Conservation (phyloP, 2,888 invertebrate species). For the Acleris literana region DNA sequence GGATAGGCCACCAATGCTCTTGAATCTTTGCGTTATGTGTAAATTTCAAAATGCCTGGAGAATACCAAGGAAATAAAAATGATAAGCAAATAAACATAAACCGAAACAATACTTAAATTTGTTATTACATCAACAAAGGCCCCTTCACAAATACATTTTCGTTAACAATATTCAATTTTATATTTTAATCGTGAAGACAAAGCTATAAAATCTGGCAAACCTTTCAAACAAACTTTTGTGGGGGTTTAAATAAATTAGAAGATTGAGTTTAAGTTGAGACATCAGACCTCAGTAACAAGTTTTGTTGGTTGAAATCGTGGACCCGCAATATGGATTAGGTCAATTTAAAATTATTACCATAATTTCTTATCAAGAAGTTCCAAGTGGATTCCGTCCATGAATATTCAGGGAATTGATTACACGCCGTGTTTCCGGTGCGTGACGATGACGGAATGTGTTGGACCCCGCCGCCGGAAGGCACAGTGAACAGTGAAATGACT, state of each 20-base stretch:
- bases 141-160: conserved; percentile 7
- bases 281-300: conserved; percentile 60
- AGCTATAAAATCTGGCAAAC: conserved; percentile 53
- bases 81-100: background rate
- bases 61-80: background rate
- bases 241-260: conserved; percentile 66
- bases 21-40: too few species aligned
- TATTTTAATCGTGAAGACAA: conserved; percentile 38
- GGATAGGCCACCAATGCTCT: too few species aligned
- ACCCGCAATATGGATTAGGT: conserved; percentile 71
- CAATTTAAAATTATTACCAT: conserved; percentile 76
- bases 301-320: conserved; percentile 56
- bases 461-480: conserved; percentile 3
- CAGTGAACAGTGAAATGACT: conserved; percentile 11
- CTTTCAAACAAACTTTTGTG: conserved; percentile 51
- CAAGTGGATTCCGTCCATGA: conserved; percentile 63
- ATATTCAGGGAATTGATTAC: conserved; percentile 54
- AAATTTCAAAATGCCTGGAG: background rate
- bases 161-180: conserved; percentile 21
- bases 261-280: conserved; percentile 60
- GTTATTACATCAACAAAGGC: conserved; percentile 2
- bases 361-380: conserved; percentile 73
- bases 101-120: background rate
- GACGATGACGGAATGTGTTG: conserved; percentile 29
- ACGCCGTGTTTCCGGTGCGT: conserved; percentile 27